phyloP scores from a whole-genome alignment of 2,113 vertebrate species.

The cat (Felis catus) region F.catus_Fca126_mat1.0 CM031423.1:52380001-52380500 shows the following conservation, averaged over 20 bases:
- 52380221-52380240: neutral
- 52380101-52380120: neutral
- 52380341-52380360: neutral
- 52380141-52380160: neutral
- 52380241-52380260: neutral
- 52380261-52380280: neutral
- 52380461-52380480: neutral
- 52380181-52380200: neutral
- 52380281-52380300: neutral
- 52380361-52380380: neutral
- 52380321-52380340: neutral
- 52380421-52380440: neutral
- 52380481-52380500: neutral
- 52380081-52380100: neutral
- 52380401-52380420: no score
- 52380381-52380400: neutral
- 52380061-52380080: neutral
- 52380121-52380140: neutral
- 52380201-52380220: neutral
- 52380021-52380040: neutral
- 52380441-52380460: neutral
- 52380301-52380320: neutral
- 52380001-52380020: neutral
- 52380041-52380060: neutral
- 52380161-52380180: neutral